Percentiles rank a stretch among this genome's conserved stretches.
Conservation (phyloP, 35 echinoderm and acorn worm genomes). For the Strongylocentrotus purpuratus region DNA sequence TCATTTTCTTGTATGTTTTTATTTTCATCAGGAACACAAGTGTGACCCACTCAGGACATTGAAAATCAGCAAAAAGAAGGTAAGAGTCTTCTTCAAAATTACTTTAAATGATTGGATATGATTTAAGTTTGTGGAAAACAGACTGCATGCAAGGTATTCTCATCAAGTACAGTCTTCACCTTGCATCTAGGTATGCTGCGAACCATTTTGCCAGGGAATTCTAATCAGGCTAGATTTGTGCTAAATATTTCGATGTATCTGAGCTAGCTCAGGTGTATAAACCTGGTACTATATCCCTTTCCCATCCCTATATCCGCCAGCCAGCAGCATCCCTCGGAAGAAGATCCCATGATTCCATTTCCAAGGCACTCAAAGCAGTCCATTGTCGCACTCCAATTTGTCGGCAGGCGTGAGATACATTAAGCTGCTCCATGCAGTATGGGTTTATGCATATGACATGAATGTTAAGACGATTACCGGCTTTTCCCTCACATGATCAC, state of each 20-base stretch:
- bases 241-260: neutral
- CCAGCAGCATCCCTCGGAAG: neutral
- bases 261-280: neutral
- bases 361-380: neutral
- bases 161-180: neutral
- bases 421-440: neutral
- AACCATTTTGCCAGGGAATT: neutral
- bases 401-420: constrained; percentile 13
- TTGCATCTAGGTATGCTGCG: neutral
- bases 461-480: neutral
- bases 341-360: constrained; percentile 35
- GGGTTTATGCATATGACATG: neutral
- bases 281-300: neutral
- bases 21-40: constrained; percentile 23
- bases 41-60: constrained; percentile 38
- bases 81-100: neutral
- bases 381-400: constrained; percentile 32
- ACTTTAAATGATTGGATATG: neutral
- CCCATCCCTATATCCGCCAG: neutral
- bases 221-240: neutral
- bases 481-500: neutral
- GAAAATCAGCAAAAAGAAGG: constrained; percentile 22
- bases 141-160: neutral
- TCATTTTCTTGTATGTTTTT: neutral
- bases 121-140: neutral